A percentile compares a stretch with the other conserved stretches of the same genome.
Evolutionary conservation across 2,888 invertebrate genomes (phyloP).

Genomic region (Caradrina kadenii): DNA sequence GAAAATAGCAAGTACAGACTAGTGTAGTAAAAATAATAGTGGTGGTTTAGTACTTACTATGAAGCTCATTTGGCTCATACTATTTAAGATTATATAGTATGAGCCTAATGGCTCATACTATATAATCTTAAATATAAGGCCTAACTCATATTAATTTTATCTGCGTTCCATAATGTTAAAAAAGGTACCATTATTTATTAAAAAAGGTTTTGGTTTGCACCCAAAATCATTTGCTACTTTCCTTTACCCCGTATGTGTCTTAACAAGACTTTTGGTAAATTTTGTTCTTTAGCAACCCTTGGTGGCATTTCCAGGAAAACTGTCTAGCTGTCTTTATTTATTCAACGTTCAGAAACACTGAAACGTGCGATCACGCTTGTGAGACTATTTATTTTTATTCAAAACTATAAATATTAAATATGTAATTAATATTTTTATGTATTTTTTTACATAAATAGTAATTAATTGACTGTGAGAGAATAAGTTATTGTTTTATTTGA

Average conservation of each 20-base stretch:
- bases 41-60: no score
- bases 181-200: no score
- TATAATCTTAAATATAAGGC: no score
- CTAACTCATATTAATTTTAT: no score
- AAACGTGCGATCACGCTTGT: background rate
- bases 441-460: background rate
- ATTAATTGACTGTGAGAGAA: no score
- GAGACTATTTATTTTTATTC: background rate
- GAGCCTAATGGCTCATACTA: no score
- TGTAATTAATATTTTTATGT: no score
- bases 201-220: no score
- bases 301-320: slow-evolving; percentile 60
- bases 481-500: background rate
- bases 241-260: background rate
- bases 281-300: slow-evolving; percentile 16
- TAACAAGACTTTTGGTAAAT: slow-evolving; percentile 8
- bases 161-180: no score
- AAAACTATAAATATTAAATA: background rate
- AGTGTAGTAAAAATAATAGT: background rate
- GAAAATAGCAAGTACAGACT: background rate
- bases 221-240: background rate
- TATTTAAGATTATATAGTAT: no score
- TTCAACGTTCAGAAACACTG: slow-evolving; percentile 43
- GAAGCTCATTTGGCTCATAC: no score
- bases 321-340: slow-evolving; percentile 49